Conservation (phyloP, 2,797 vertebrate species). For the Amniataba percoides region DNA sequence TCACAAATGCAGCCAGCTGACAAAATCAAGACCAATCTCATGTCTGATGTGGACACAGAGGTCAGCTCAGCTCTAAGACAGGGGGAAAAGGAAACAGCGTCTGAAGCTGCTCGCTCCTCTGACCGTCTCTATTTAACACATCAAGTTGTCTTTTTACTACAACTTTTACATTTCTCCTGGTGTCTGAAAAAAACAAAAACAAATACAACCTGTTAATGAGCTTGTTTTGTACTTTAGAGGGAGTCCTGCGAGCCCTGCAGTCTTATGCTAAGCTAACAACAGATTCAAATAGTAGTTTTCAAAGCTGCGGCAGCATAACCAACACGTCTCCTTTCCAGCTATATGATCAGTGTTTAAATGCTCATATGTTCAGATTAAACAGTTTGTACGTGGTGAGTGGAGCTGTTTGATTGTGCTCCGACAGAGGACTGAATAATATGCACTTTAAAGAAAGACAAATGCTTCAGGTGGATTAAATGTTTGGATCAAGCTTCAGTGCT, state of each 20-base stretch:
- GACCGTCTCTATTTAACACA: background rate
- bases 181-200: background rate
- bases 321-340: background rate
- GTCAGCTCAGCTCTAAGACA: background rate
- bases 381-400: too few species aligned
- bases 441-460: background rate
- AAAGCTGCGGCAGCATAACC: background rate
- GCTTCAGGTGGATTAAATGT: background rate
- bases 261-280: background rate
- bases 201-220: background rate
- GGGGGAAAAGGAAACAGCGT: background rate
- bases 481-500: constrained; percentile 13
- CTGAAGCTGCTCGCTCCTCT: background rate
- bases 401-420: too few species aligned
- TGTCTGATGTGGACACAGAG: background rate
- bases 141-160: background rate
- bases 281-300: background rate
- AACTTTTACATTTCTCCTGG: background rate
- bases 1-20: background rate
- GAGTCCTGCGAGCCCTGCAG: background rate
- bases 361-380: too few species aligned
- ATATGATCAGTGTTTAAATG: background rate
- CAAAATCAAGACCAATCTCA: background rate
- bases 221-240: background rate
- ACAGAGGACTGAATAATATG: too few species aligned